Percentiles rank a stretch among this genome's conserved stretches.
Conservation (phyloP, 2,797 vertebrate species). For the Zenarchopterus dispar region DNA sequence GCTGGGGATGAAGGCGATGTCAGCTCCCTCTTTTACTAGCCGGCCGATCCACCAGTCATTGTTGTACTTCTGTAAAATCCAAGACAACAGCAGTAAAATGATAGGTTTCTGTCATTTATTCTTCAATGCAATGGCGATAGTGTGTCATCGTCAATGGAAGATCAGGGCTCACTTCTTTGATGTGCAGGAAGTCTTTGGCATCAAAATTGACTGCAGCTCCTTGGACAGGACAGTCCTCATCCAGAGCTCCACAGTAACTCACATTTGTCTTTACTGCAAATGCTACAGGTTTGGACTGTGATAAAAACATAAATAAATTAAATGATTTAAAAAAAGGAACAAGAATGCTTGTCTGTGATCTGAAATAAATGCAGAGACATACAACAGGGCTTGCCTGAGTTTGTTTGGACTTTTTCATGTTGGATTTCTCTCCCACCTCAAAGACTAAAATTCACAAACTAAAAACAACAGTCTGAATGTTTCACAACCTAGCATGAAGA, state of each 20-base stretch:
- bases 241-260: conserved; percentile 94
- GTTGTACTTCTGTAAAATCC: conserved; percentile 89
- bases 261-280: conserved; percentile 97
- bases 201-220: conserved; percentile 97
- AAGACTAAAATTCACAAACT: no score
- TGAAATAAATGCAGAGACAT: not conserved
- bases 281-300: conserved; percentile 93
- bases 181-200: conserved; percentile 99
- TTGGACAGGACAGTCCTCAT: conserved; percentile 96
- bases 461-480: no score
- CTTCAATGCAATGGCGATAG: not conserved
- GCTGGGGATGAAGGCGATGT: conserved; percentile 96
- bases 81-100: conserved; percentile 25
- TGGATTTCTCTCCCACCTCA: no score
- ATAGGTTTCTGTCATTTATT: conserved; percentile 5
- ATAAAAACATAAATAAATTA: not conserved
- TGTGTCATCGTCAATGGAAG: not conserved
- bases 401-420: no score
- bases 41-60: conserved; percentile 98
- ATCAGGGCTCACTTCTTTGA: conserved; percentile 90
- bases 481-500: no score
- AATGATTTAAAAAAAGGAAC: not conserved
- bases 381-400: no score
- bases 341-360: conserved; percentile 1
- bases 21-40: conserved; percentile 94